A percentile compares a stretch with the other conserved stretches of the same genome.
Evolutionary conservation across 2,113 vertebrate species (phyloP).

Genomic region (Cyprinus carpio): DNA sequence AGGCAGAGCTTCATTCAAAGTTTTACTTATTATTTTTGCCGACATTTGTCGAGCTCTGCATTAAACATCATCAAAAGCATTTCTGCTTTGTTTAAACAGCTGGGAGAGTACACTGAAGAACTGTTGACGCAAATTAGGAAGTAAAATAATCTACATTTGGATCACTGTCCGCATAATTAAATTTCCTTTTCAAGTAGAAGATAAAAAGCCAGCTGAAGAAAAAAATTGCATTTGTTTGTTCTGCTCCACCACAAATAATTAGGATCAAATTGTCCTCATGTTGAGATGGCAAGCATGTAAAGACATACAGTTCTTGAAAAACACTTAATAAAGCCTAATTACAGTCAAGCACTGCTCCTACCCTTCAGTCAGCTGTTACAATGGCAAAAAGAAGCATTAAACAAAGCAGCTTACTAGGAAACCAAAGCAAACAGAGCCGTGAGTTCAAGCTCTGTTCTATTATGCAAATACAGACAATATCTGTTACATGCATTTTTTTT

Average conservation of each 20-base stretch:
- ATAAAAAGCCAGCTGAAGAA: slow-evolving; percentile 15
- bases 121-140: slow-evolving; percentile 41
- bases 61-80: neutral
- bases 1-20: neutral
- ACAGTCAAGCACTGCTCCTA: neutral
- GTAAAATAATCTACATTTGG: slow-evolving; percentile 46
- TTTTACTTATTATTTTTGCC: neutral
- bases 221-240: slow-evolving; percentile 12
- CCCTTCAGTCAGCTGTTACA: neutral
- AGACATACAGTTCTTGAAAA: neutral
- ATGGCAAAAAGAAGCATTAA: neutral
- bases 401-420: neutral
- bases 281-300: slow-evolving; percentile 15
- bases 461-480: neutral
- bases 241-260: slow-evolving; percentile 29
- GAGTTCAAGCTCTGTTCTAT: neutral
- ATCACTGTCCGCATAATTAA: slow-evolving; percentile 44
- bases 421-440: neutral
- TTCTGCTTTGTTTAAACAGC: neutral
- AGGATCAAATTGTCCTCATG: slow-evolving; percentile 26
- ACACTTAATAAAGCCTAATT: slow-evolving; percentile 11
- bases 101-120: slow-evolving; percentile 14
- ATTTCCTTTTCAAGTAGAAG: slow-evolving; percentile 42
- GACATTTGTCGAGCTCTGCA: neutral
- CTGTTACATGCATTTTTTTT: neutral